These are phyloP conservation scores for Drosophila pallidifrons DNA, from an alignment of 1,140 invertebrate species.

Conservation along the genomic window DNA sequence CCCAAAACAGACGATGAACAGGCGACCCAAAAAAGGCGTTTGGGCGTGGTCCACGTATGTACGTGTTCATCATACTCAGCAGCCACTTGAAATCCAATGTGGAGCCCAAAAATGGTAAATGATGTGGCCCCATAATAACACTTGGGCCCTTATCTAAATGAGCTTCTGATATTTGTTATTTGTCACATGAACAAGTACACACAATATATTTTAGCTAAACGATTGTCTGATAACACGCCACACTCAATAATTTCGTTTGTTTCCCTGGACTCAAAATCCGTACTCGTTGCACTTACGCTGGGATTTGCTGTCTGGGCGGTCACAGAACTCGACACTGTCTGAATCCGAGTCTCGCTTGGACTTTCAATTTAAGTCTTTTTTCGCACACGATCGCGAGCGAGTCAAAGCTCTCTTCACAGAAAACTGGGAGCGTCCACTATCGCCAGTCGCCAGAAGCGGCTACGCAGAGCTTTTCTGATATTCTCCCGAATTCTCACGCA, in stretches of 20 bases:
- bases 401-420: slow-evolving; percentile 7
- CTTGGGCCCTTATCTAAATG: slow-evolving; percentile 43
- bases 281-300: slow-evolving; percentile 53
- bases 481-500: background rate
- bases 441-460: background rate
- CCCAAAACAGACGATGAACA: background rate
- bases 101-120: background rate
- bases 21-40: slow-evolving; percentile 20
- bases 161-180: slow-evolving; percentile 31
- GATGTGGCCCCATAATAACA: slow-evolving; percentile 38
- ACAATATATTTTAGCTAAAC: slow-evolving; percentile 11
- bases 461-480: slow-evolving; percentile 8
- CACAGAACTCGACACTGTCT: slow-evolving; percentile 72
- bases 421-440: slow-evolving; percentile 9
- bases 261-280: background rate
- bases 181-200: slow-evolving; percentile 16
- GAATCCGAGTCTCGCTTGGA: slow-evolving; percentile 59
- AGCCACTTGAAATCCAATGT: background rate
- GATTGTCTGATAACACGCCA: slow-evolving; percentile 19
- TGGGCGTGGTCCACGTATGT: slow-evolving; percentile 57
- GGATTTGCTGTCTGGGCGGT: slow-evolving; percentile 49
- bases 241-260: background rate
- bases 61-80: slow-evolving; percentile 57
- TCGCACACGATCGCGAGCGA: slow-evolving; percentile 55
- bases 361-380: slow-evolving; percentile 79